Evolutionary conservation across 2,797 vertebrate genomes (phyloP).

Genomic region (Catharus ustulatus): DNA sequence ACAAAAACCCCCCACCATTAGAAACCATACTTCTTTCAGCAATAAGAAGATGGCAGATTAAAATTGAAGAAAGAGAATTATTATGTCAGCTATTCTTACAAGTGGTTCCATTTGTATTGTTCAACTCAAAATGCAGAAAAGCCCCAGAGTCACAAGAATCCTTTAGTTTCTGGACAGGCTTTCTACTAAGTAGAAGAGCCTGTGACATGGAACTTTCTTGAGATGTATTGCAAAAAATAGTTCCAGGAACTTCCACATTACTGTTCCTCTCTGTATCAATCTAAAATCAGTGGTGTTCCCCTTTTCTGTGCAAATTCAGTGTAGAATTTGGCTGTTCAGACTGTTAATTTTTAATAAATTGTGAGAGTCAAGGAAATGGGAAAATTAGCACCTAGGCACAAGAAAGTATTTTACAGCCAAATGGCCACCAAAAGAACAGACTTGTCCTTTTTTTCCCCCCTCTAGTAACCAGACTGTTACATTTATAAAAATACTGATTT

Average conservation of each 20-base stretch:
- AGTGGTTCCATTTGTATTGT: background rate
- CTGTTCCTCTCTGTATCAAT: background rate
- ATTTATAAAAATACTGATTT: background rate
- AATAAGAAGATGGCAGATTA: background rate
- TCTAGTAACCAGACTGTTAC: background rate
- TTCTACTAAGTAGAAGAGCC: background rate
- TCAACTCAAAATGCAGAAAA: background rate
- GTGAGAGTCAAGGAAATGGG: background rate
- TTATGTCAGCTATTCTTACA: background rate
- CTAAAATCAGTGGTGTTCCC: background rate
- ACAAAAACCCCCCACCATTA: background rate
- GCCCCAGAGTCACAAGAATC: background rate
- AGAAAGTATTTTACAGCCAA: background rate
- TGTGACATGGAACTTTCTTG: background rate
- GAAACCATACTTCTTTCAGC: background rate
- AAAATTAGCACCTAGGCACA: background rate
- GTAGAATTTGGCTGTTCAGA: background rate
- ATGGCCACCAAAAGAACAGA: background rate
- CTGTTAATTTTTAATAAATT: background rate
- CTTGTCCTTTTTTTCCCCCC: background rate
- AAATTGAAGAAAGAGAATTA: background rate
- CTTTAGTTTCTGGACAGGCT: background rate
- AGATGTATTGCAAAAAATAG: background rate
- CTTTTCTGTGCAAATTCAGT: background rate
- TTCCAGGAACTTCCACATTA: background rate